Evolutionary conservation across 2,797 vertebrate species (phyloP).

Genomic region (Lepilemur septentrionalis): DNA sequence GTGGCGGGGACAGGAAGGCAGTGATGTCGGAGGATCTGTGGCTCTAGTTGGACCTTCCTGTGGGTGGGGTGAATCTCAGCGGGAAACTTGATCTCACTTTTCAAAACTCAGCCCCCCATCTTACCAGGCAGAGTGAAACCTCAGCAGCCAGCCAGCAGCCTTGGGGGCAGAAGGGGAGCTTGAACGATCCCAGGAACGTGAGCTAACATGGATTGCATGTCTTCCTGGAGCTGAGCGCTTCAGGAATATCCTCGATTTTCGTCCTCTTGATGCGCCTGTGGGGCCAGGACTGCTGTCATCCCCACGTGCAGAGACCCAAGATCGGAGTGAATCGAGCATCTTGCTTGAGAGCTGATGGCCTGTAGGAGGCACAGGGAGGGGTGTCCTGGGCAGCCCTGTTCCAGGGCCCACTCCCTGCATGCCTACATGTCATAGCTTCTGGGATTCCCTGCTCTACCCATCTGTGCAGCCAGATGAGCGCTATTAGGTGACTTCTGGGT

Average conservation of each 20-base stretch:
- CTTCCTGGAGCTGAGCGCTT: background rate
- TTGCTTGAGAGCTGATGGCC: background rate
- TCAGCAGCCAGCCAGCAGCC: background rate
- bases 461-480: background rate
- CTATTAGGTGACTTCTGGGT: background rate
- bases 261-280: background rate
- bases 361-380: too few species aligned
- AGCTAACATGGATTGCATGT: fast-evolving
- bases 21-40: fast-evolving
- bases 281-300: background rate
- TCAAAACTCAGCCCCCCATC: background rate
- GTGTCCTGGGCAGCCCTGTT: background rate
- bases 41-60: background rate
- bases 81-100: background rate
- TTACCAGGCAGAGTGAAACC: background rate
- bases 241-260: background rate
- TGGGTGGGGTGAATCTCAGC: background rate
- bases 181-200: background rate
- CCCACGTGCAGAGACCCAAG: background rate
- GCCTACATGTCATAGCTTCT: background rate
- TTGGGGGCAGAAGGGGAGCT: background rate
- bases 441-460: too few species aligned
- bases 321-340: background rate
- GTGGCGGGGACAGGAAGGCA: background rate
- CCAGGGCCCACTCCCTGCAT: background rate